These are phyloP conservation scores for Agriopis aurantiaria DNA, from an alignment of 2,888 invertebrate genomes.

Conservation along the genomic window DNA sequence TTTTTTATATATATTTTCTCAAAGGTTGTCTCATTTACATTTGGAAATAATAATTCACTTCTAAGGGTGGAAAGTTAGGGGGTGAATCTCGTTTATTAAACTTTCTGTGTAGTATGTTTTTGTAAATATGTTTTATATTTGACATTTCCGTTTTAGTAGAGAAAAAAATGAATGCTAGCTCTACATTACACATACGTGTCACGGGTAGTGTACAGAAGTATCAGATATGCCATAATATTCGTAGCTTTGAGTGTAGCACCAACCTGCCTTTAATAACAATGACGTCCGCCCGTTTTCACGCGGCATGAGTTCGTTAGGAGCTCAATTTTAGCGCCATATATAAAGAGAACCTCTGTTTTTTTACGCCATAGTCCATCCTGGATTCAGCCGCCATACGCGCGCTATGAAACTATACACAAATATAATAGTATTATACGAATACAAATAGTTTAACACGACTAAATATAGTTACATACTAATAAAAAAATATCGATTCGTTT, in stretches of 20 bases:
- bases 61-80: too few relatives aligned
- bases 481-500: neutral
- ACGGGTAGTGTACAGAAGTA: too few relatives aligned
- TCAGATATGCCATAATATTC: too few relatives aligned
- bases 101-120: too few relatives aligned
- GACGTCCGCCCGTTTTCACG: constrained; percentile 84
- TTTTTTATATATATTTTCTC: too few relatives aligned
- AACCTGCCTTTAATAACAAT: constrained; percentile 77
- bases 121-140: too few relatives aligned
- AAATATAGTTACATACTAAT: constrained; percentile 34
- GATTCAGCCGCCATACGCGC: constrained; percentile 57
- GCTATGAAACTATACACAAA: constrained; percentile 50
- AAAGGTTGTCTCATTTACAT: too few relatives aligned
- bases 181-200: too few relatives aligned
- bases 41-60: too few relatives aligned
- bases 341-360: constrained; percentile 78
- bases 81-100: too few relatives aligned
- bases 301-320: constrained; percentile 71
- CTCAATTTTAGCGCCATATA: constrained; percentile 81
- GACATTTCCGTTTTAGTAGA: too few relatives aligned
- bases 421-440: constrained; percentile 38
- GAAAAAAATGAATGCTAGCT: too few relatives aligned
- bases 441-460: constrained; percentile 35
- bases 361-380: constrained; percentile 72
- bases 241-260: constrained; percentile 45